phyloP scores from a whole-genome alignment of 2,797 vertebrate genomes.

The Rousettus madagascariensis region DNA sequence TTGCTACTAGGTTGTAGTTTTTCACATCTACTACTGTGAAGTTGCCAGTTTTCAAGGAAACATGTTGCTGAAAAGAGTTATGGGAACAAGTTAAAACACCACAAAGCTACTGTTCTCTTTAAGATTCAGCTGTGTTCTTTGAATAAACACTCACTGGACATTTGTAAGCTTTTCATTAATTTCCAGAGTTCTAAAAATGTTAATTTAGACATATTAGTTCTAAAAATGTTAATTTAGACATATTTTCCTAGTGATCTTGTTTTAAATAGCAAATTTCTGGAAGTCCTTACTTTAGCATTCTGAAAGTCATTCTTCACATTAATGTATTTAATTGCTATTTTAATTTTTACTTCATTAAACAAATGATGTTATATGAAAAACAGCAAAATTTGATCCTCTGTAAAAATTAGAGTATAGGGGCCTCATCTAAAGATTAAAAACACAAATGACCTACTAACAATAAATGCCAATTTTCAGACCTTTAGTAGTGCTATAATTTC shows the following conservation, averaged over 20 bases:
- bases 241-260: neutral
- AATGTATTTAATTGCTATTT: neutral
- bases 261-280: neutral
- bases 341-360: neutral
- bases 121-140: neutral
- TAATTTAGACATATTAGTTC: neutral
- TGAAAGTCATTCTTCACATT: neutral
- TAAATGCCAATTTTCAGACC: neutral
- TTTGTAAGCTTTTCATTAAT: neutral
- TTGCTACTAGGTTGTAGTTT: neutral
- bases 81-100: neutral
- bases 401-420: neutral
- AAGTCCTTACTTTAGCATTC: neutral
- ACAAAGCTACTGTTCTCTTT: neutral
- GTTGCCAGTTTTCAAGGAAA: neutral
- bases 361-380: neutral
- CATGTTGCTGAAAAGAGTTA: neutral
- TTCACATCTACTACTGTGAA: neutral
- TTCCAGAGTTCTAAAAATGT: neutral
- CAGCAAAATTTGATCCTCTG: neutral
- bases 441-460: neutral
- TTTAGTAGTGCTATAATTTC: neutral
- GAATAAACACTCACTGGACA: neutral
- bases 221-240: neutral
- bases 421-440: neutral